Evolutionary conservation across 2,113 vertebrate genomes (phyloP), one percentile per base, ranked within the genome.

Genomic region (Panurus biarmicus): DNA sequence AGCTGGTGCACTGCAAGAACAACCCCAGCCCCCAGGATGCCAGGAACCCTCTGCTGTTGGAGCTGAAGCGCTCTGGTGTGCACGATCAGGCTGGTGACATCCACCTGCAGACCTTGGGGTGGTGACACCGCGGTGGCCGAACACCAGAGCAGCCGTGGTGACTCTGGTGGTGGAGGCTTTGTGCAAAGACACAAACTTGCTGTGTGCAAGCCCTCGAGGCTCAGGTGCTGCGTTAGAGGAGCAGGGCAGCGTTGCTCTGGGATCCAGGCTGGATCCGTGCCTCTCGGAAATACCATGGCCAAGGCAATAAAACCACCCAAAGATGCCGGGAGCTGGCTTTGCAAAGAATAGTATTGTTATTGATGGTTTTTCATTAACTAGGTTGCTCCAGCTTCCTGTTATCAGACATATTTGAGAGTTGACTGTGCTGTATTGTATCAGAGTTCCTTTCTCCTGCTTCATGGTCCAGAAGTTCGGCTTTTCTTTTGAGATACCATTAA

Each of bases 301-400:
- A 51, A 56, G 75, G 79, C 73, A 70, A 44, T 94, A 83, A 94
- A 95, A 80, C 64, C 67, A 60, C 60, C 38, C 69, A 3, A 14
- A 90, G 88, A 77, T 92, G 94, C 94, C 87, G 64, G 85, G 85
- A 91, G 62, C 67, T 73, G 69, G 16, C 64, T 93, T 83, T 85
- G 82, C 56, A 81, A 88, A 93, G 90, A 86, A 14, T 18, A 1
- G 72, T 14, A 95, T 95, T 96, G 96, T 95, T 96, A 40, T n/a
- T 74, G 90, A 92, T 73, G 40, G 96, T 96, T 96, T 96, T 92
- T 96, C 90, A 96, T 96, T 96, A 96, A 96, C 96, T 24, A 95
- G 90, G 67, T 58, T 94, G 51, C 51, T 74, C 75, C 85, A 80
- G 85, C 75, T 96, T 96, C 96, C 95, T 96, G 79, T 83, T 96